Conservation (phyloP, 2,888 invertebrate genomes). For the Villa cingulata region DNA sequence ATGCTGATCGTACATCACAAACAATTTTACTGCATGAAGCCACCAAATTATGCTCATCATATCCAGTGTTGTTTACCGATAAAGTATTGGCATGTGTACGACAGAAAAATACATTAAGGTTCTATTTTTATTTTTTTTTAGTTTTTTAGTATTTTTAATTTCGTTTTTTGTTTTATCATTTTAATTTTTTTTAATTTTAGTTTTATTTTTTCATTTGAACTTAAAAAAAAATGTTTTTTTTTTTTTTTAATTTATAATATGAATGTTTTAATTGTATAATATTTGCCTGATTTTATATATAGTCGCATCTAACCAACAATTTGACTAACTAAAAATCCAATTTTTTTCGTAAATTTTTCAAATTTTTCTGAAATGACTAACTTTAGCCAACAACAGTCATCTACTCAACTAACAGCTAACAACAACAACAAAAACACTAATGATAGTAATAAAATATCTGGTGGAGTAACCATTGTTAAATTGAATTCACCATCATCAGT, state of each 20-base stretch:
- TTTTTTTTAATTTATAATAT: too few species aligned
- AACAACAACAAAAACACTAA: too few species aligned
- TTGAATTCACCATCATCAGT: slow-evolving; percentile 41
- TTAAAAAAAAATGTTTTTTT: not conserved
- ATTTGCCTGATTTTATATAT: too few species aligned
- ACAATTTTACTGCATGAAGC: slow-evolving; percentile 66
- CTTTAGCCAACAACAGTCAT: slow-evolving; percentile 27
- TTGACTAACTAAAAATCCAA: too few species aligned
- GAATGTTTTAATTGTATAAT: too few species aligned
- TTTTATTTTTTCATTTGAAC: too few species aligned
- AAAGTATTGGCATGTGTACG: slow-evolving; percentile 61
- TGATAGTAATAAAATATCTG: slow-evolving; percentile 58
- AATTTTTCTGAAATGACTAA: slow-evolving; percentile 1
- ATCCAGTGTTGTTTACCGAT: slow-evolving; percentile 68
- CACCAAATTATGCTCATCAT: slow-evolving; percentile 63
- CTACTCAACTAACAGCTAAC: slow-evolving; percentile 24
- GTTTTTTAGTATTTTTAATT: not conserved
- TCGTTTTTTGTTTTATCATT: too few species aligned
- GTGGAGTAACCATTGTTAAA: slow-evolving; percentile 68
- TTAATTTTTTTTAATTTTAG: too few species aligned
- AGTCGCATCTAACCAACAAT: too few species aligned
- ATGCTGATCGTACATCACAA: slow-evolving; percentile 59
- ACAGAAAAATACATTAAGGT: slow-evolving; percentile 43
- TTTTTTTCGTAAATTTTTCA: too few species aligned
- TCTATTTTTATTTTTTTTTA: too few species aligned